Evolutionary conservation across 1,140 invertebrate species (phyloP).

Genomic region (Planococcus citri): DNA sequence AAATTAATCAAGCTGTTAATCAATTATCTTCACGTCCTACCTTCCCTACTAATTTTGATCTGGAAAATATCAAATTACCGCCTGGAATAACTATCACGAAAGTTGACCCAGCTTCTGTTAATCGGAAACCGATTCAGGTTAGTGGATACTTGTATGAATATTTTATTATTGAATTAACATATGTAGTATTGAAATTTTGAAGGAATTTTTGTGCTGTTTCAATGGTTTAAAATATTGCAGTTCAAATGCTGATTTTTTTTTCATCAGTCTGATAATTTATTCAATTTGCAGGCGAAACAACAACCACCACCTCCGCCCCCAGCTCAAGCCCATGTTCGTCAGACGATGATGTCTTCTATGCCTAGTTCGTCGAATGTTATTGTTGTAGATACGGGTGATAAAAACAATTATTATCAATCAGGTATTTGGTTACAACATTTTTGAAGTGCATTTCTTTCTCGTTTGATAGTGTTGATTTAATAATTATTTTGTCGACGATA

Average conservation of each 20-base stretch:
- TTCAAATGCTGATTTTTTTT: too few species aligned
- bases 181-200: too few species aligned
- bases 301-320: background rate
- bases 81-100: slow-evolving; percentile 72
- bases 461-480: too few species aligned
- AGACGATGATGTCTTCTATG: background rate
- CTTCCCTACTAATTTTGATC: slow-evolving; percentile 28
- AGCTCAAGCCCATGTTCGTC: background rate
- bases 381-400: background rate
- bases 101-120: slow-evolving; percentile 42
- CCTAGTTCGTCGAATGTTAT: background rate
- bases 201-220: too few species aligned
- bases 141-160: too few species aligned
- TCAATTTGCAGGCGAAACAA: background rate
- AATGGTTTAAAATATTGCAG: too few species aligned
- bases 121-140: slow-evolving; percentile 3
- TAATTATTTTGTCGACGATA: background rate
- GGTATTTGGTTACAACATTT: background rate
- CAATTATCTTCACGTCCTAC: slow-evolving; percentile 26
- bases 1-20: slow-evolving; percentile 31
- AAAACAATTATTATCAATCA: slow-evolving; percentile 10
- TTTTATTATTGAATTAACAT: too few species aligned
- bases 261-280: too few species aligned
- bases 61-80: slow-evolving; percentile 58
- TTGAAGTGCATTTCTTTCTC: too few species aligned